These are phyloP conservation scores for Nesogale talazaci DNA, from an alignment of 2,113 vertebrate species.

Conservation along the genomic window DNA sequence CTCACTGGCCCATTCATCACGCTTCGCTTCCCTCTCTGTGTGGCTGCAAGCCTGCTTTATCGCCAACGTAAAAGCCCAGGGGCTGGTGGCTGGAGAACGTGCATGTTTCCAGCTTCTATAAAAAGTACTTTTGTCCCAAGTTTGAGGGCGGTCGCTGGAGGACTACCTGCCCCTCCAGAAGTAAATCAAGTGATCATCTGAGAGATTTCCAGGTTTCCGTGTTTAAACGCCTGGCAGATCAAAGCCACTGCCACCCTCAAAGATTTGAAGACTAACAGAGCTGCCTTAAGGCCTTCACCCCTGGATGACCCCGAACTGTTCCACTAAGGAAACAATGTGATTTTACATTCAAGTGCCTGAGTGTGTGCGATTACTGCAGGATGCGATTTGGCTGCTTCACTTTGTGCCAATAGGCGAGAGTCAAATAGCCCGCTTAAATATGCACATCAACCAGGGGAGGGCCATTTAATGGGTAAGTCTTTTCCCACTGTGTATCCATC, in stretches of 20 bases:
- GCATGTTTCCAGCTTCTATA: neutral
- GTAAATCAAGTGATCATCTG: constrained; percentile 67
- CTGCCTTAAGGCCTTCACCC: constrained; percentile 60
- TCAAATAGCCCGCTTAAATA: constrained; percentile 43
- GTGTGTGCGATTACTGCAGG: constrained; percentile 41
- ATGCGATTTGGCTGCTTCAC: constrained; percentile 35
- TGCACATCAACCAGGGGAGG: neutral
- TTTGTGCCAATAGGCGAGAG: constrained; percentile 63
- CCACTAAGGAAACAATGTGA: neutral
- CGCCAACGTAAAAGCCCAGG: constrained; percentile 53
- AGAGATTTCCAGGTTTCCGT: constrained; percentile 52
- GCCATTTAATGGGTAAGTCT: neutral
- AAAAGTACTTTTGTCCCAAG: neutral
- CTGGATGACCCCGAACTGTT: constrained; percentile 40
- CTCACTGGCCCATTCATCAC: constrained; percentile 1
- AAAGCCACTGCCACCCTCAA: constrained; percentile 69
- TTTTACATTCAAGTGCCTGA: constrained; percentile 12
- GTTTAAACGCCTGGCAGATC: constrained; percentile 67
- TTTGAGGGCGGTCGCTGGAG: constrained; percentile 29
- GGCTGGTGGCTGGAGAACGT: neutral
- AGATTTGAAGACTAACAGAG: constrained; percentile 70
- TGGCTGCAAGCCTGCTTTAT: constrained; percentile 67
- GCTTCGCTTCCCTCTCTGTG: constrained; percentile 22
- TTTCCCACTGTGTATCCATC: neutral
- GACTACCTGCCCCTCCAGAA: constrained; percentile 37